Evolutionary conservation across 2,113 vertebrate genomes (phyloP).

Genomic region (Pao palembangensis): DNA sequence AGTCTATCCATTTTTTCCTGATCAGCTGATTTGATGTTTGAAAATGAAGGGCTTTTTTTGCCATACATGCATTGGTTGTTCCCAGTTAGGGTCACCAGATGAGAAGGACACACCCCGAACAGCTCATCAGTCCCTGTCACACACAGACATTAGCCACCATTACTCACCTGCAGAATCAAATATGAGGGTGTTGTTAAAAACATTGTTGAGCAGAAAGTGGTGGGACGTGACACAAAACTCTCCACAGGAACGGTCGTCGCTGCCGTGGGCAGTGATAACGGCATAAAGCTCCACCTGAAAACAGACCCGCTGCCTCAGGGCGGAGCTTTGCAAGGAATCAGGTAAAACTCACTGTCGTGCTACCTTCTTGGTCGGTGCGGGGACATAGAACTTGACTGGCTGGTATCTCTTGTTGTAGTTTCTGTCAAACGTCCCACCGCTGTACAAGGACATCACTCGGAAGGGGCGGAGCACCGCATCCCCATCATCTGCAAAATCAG

Average conservation of each 20-base stretch:
- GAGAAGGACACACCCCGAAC: too few relatives aligned
- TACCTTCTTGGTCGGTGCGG: slow-evolving; percentile 70
- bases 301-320: background rate
- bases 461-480: slow-evolving; percentile 56
- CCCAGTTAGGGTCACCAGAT: too few relatives aligned
- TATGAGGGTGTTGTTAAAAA: slow-evolving; percentile 63
- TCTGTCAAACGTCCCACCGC: slow-evolving; percentile 75
- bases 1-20: too few relatives aligned
- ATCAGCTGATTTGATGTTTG: too few relatives aligned
- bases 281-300: slow-evolving; percentile 76
- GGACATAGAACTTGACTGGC: slow-evolving; percentile 66
- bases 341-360: background rate
- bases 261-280: slow-evolving; percentile 78
- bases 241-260: slow-evolving; percentile 72
- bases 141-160: too few relatives aligned
- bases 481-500: slow-evolving; percentile 19
- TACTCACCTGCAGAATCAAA: slow-evolving; percentile 74
- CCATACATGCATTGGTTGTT: too few relatives aligned
- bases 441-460: slow-evolving; percentile 62
- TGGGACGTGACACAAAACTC: slow-evolving; percentile 82
- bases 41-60: too few relatives aligned
- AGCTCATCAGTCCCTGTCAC: too few relatives aligned
- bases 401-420: slow-evolving; percentile 73
- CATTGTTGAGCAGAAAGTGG: slow-evolving; percentile 70
- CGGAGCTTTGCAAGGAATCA: background rate